Conservation (phyloP, 2,113 vertebrate genomes). For the Pelecanoides urinatrix region DNA sequence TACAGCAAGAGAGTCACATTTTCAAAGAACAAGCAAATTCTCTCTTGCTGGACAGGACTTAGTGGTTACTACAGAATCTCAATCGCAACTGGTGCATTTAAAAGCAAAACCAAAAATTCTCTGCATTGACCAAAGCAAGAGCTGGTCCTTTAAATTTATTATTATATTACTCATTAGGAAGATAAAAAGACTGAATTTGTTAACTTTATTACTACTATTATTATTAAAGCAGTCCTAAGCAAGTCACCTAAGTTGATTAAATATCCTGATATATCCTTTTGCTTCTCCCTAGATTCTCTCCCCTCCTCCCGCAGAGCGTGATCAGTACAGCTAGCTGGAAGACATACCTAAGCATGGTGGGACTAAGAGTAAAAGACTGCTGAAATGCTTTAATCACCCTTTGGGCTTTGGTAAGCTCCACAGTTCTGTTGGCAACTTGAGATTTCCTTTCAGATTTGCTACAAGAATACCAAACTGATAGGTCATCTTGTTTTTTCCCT, state of each 20-base stretch:
- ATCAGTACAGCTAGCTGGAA: background rate
- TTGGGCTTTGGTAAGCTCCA: background rate
- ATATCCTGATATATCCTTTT: background rate
- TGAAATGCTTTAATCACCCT: background rate
- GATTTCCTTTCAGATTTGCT: background rate
- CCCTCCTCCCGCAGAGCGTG: background rate
- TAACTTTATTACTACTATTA: background rate
- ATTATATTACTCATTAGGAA: background rate
- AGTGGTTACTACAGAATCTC: background rate
- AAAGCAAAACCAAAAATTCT: background rate
- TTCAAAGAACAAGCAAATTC: background rate
- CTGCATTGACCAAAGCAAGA: background rate
- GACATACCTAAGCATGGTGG: background rate
- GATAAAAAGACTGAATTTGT: background rate
- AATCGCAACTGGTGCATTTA: background rate
- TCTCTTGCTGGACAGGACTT: background rate
- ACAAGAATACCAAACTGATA: background rate
- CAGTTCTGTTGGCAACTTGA: background rate
- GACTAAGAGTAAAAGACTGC: background rate
- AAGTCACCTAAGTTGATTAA: background rate
- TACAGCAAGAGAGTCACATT: background rate
- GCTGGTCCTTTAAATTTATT: background rate
- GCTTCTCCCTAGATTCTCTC: background rate
- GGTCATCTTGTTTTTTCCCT: background rate
- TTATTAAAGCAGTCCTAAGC: background rate